Percentiles rank a stretch among this genome's conserved stretches.
These are phyloP conservation scores for Aulostomus chinensis DNA, from an alignment of 2,797 vertebrate genomes.

Conservation along the genomic window DNA sequence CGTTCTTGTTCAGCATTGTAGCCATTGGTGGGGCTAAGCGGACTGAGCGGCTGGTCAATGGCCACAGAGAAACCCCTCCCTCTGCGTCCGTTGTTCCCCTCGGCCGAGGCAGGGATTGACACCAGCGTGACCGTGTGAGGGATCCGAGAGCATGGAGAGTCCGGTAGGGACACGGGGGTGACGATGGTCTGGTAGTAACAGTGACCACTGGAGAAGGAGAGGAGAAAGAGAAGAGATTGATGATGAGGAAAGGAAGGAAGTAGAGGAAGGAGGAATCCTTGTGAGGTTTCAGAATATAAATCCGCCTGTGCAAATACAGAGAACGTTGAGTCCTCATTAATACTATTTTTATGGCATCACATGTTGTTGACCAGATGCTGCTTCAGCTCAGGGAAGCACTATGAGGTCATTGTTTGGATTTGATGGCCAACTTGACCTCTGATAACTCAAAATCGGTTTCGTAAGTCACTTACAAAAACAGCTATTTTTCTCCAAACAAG, in stretches of 20 bases:
- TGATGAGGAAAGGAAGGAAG: too few relatives aligned
- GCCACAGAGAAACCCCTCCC: slow-evolving; percentile 92
- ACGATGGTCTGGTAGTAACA: slow-evolving; percentile 96
- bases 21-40: slow-evolving; percentile 76
- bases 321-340: too few relatives aligned
- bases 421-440: slow-evolving; percentile 2
- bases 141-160: slow-evolving; percentile 88
- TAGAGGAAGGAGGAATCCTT: neutral
- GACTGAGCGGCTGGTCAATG: slow-evolving; percentile 86
- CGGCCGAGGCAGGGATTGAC: slow-evolving; percentile 90
- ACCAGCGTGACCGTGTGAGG: slow-evolving; percentile 97
- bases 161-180: slow-evolving; percentile 88
- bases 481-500: slow-evolving; percentile 6
- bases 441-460: slow-evolving; percentile 8
- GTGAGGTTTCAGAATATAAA: slow-evolving; percentile 7
- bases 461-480: slow-evolving; percentile 7
- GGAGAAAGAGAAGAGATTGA: too few relatives aligned
- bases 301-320: neutral
- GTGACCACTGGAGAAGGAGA: slow-evolving; percentile 80
- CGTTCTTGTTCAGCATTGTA: slow-evolving; percentile 83
- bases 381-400: slow-evolving; percentile 21
- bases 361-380: slow-evolving; percentile 43
- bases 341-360: slow-evolving; percentile 47
- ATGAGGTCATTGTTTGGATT: slow-evolving; percentile 24
- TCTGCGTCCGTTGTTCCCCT: slow-evolving; percentile 73